Base-by-base conservation (phyloP, 2,113 vertebrate species). In the Peromyscus leucopus region DNA sequence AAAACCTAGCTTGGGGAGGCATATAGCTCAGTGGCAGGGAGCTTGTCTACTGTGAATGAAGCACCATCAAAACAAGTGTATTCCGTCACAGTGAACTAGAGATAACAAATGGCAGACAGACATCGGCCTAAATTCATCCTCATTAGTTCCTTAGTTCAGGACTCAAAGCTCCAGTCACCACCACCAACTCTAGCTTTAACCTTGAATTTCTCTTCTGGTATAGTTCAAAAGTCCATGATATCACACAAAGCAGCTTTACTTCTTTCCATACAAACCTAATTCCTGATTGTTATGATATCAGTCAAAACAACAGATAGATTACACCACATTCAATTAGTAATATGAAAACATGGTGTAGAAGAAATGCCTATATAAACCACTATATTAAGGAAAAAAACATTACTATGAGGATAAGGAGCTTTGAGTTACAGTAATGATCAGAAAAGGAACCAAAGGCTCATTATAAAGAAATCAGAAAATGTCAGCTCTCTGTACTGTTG, bases 371-470 rank as follows among this genome's bases (percentile, higher is more conserved):
- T 2, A 71, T 17, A 89, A 91, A 24, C 48, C 55, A 76, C n/a
- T 39, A 7, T 4, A 84, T 76, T 71, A 88, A 93, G 65, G 48
- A 9, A 84, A 79, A 79, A 93, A 87, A 36, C 39, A 85, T 46
- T 13, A 80, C 28, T 84, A 51, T 11, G 46, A 94, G 28, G 31
- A 78, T 55, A 59, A 84, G 24, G 22, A 63, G 26, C 61, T 90
- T 55, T 28, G 80, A 84, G 33, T 84, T 67, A 80, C 2, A 48
- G 28, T 79, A 85, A 28, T 86, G 72, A 69, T 90, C 51, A 78
- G 59, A 90, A 97, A 88, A 96, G 26, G 24, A 87, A 71, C 4
- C 31, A 93, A 90, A 90, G 76, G 33, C 26, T 92, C 72, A 87
- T 48, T 79, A 26, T 8, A 89, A 36, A 65, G 15, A 94, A 89